These are phyloP conservation scores for Oscheius sp. DNA, from an alignment of 2,888 invertebrate species.

Conservation along the genomic window DNA sequence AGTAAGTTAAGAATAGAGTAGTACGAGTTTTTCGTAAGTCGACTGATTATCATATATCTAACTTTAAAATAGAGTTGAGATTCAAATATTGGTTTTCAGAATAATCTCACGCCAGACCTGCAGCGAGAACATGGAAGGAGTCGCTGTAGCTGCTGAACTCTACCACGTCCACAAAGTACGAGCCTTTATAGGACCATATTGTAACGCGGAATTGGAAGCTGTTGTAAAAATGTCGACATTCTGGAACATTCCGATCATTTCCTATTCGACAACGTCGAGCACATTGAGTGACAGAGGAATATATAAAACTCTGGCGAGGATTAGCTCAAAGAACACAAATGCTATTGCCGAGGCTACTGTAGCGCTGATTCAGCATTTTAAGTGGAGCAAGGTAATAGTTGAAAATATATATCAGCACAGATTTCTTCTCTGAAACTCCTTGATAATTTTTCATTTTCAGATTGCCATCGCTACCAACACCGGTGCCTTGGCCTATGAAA, in stretches of 20 bases:
- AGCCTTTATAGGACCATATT: slow-evolving; percentile 69
- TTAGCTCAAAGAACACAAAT: slow-evolving; percentile 66
- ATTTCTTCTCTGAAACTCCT: background rate
- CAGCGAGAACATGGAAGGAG: slow-evolving; percentile 65
- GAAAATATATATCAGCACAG: background rate
- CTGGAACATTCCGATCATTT: slow-evolving; percentile 69
- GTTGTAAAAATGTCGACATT: slow-evolving; percentile 69
- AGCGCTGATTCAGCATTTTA: slow-evolving; percentile 62
- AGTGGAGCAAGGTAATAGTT: slow-evolving; percentile 65
- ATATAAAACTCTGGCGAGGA: slow-evolving; percentile 62
- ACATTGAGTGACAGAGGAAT: slow-evolving; percentile 52
- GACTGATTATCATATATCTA: background rate
- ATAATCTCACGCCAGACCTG: slow-evolving; percentile 64
- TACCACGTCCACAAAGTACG: slow-evolving; percentile 68
- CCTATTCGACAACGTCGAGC: slow-evolving; percentile 62
- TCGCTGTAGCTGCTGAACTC: slow-evolving; percentile 68
- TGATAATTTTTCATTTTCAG: slow-evolving; percentile 35
- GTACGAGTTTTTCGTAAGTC: background rate
- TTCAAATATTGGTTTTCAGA: slow-evolving; percentile 36
- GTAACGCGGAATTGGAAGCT: slow-evolving; percentile 65
- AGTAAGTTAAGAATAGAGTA: slow-evolving; percentile 43
- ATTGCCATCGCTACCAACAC: slow-evolving; percentile 67
- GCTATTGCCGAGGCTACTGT: slow-evolving; percentile 63
- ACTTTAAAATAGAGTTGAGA: background rate
- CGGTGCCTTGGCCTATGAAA: slow-evolving; percentile 61